These are phyloP conservation scores for Adelosebastes latens DNA, from an alignment of 2,797 vertebrate species.

Conservation along the genomic window DNA sequence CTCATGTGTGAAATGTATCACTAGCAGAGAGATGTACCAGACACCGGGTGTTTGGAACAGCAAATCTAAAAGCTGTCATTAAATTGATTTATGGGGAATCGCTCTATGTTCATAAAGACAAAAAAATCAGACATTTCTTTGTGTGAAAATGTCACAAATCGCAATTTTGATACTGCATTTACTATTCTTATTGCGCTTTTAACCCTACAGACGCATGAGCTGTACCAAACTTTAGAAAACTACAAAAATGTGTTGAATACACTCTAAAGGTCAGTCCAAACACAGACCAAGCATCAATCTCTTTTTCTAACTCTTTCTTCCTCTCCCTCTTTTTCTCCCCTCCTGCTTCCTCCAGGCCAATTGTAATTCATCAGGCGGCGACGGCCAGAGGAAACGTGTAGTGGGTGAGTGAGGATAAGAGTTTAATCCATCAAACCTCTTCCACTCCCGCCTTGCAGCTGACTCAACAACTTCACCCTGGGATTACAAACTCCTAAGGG, in stretches of 20 bases:
- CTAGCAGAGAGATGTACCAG: neutral
- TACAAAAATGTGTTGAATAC: neutral
- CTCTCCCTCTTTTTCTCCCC: neutral
- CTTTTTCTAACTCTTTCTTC: constrained; percentile 38
- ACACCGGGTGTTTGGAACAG: neutral
- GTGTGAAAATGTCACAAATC: neutral
- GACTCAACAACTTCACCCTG: constrained; percentile 68
- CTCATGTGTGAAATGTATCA: neutral
- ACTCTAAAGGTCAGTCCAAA: constrained; percentile 39
- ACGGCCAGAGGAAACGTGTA: constrained; percentile 48
- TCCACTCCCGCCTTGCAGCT: constrained; percentile 64
- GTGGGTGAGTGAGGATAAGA: constrained; percentile 69
- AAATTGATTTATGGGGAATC: neutral
- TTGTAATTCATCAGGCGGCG: constrained; percentile 66
- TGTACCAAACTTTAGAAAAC: neutral
- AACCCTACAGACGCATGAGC: neutral
- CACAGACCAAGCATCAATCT: constrained; percentile 41
- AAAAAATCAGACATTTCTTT: neutral
- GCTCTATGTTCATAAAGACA: neutral
- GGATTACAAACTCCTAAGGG: constrained; percentile 64
- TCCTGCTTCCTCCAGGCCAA: constrained; percentile 37
- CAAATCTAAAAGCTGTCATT: neutral
- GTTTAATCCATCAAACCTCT: constrained; percentile 81
- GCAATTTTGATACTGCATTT: neutral
- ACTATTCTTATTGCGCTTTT: neutral